Evolutionary conservation across 2,888 invertebrate species (phyloP).

Genomic region (Andrena marginata): DNA sequence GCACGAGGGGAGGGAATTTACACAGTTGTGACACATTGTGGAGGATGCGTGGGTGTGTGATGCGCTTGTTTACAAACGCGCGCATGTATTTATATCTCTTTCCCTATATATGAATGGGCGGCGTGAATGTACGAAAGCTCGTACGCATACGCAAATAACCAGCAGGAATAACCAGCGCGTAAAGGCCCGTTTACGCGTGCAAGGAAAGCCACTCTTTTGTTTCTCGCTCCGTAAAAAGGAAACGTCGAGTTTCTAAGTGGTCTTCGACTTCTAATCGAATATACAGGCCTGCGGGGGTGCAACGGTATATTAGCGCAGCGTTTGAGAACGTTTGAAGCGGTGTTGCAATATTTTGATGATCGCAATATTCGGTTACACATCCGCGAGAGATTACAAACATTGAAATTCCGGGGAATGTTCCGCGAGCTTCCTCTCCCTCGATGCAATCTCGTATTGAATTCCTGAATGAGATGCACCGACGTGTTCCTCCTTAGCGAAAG

Average conservation of each 20-base stretch:
- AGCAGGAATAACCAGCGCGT: conserved; percentile 65
- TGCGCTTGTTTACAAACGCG: conserved; percentile 36
- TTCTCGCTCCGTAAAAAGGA: conserved; percentile 23
- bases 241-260: conserved; percentile 3
- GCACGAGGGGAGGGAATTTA: conserved; percentile 42
- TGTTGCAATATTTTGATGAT: conserved; percentile 10
- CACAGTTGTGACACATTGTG: conserved; percentile 61
- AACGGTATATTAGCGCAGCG: background rate
- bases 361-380: conserved; percentile 29
- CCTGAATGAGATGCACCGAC: conserved; percentile 14
- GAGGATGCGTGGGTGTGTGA: background rate
- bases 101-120: conserved; percentile 65
- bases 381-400: conserved; percentile 17
- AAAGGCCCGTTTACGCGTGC: conserved; percentile 68
- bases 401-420: conserved; percentile 24
- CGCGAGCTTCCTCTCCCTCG: background rate
- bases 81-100: conserved; percentile 55
- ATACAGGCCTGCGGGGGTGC: background rate
- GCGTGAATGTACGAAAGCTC: conserved; percentile 57
- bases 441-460: conserved; percentile 40
- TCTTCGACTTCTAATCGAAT: background rate
- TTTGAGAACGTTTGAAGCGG: background rate
- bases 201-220: conserved; percentile 31
- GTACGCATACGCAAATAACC: conserved; percentile 47
- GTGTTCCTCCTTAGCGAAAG: conserved; percentile 20